A percentile compares a stretch with the other conserved stretches of the same genome.
Conservation (phyloP, 30 jellyfish, hydroid and myxozoan species). For the Mastigias papua region DNA sequence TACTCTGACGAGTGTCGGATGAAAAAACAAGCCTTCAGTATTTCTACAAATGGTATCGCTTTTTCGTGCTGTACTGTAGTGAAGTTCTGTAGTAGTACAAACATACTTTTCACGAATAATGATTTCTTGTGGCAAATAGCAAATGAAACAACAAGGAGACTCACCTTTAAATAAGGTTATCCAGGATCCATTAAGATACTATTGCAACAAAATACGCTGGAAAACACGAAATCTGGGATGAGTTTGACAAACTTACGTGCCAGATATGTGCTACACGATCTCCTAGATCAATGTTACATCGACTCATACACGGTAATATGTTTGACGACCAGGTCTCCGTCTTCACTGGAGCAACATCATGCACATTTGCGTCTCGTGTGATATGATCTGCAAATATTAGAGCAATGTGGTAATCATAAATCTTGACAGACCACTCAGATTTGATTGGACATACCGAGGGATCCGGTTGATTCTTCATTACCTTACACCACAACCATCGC, state of each 20-base stretch:
- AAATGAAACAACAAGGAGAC: neutral
- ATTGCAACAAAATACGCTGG: neutral
- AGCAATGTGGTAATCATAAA: neutral
- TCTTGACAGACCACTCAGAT: neutral
- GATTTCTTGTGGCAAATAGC: neutral
- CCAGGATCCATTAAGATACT: neutral
- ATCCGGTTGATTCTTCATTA: conserved; percentile 2
- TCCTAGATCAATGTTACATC: neutral
- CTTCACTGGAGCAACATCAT: neutral
- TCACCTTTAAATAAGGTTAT: neutral
- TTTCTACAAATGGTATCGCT: too few relatives aligned
- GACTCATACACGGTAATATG: neutral
- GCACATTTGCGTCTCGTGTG: neutral
- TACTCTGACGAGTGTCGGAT: too few relatives aligned
- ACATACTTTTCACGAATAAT: too few relatives aligned
- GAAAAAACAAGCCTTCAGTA: too few relatives aligned
- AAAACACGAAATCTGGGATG: neutral
- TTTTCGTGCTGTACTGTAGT: too few relatives aligned
- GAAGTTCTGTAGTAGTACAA: too few relatives aligned
- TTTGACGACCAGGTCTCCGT: neutral
- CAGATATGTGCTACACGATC: neutral
- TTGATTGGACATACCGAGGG: neutral
- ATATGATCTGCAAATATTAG: neutral
- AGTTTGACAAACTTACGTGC: conserved; percentile 1
- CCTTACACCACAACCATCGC: neutral